Evolutionary conservation across 2,888 invertebrate genomes (phyloP).

Genomic region (Hofmannophila pseudospretella): DNA sequence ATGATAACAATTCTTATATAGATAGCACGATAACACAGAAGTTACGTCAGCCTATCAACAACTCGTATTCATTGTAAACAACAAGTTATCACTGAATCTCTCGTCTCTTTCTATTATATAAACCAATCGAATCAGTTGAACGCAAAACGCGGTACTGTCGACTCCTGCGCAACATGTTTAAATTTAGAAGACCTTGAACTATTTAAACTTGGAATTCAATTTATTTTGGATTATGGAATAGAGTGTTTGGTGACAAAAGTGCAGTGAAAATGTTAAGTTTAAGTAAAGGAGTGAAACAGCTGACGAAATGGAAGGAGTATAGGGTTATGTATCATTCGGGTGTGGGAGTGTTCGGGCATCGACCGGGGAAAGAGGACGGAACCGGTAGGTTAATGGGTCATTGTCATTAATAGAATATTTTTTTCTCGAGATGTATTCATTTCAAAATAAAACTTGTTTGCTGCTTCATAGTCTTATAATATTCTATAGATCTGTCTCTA

Average conservation of each 20-base stretch:
- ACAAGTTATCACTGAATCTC: conserved; percentile 16
- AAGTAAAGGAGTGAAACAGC: conserved; percentile 43
- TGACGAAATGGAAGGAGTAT: conserved; percentile 42
- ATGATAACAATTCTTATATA: conserved; percentile 4
- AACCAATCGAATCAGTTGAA: conserved; percentile 40
- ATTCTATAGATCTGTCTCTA: too few relatives aligned
- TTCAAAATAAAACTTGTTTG: too few relatives aligned
- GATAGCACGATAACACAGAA: conserved; percentile 19
- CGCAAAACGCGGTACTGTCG: conserved; percentile 23
- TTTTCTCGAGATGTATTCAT: too few relatives aligned
- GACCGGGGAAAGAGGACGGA: conserved; percentile 54
- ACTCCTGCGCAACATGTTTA: conserved; percentile 49
- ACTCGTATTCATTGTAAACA: conserved; percentile 12
- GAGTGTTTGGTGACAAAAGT: not conserved
- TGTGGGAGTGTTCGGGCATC: conserved; percentile 79
- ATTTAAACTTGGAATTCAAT: conserved; percentile 6
- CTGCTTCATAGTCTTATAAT: too few relatives aligned
- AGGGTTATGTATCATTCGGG: conserved; percentile 73
- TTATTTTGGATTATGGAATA: not conserved
- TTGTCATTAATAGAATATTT: not conserved
- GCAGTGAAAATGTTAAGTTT: conserved; percentile 45
- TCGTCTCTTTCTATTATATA: conserved; percentile 19
- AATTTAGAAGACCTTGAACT: conserved; percentile 41
- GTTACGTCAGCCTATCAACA: conserved; percentile 21
- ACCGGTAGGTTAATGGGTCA: conserved; percentile 40